Base-by-base conservation (phyloP, 2,113 vertebrate genomes). In the Ardeotis arabs region DNA sequence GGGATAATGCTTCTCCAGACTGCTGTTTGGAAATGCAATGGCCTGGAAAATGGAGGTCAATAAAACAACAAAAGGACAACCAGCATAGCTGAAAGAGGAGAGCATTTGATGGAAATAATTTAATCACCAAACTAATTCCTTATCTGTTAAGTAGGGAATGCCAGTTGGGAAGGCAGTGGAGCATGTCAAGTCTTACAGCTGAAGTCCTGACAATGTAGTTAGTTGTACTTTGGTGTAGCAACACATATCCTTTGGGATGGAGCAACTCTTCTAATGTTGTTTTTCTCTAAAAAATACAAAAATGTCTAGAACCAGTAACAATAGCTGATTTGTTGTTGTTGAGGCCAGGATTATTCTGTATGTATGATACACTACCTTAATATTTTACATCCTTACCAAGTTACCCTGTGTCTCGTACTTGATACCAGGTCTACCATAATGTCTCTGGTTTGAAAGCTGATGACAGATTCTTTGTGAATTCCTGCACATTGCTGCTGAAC, bases 11-110 rank as follows among this genome's bases (percentile, higher is more conserved):
- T 93, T 86, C 87, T 73, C 39, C 72, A 81, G 47, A 69, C n/a
- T 60, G 55, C 59, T 92, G 59, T 94, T 95, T 96, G 89, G 92
- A 92, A 95, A 87, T 63, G 84, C 94, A 91, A 69, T 70, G 77
- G 84, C 84, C 74, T 96, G 95, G 92, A 94, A 97, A 96, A 96
- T 12, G 1, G 74, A 92, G 81, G 87, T 96, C 94, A 96, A 91
- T 85, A 94, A 91, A 96, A 69, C 70, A 96, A 95, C 87, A 92
- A 84, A 93, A 87, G 74, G 70, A 93, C 77, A 89, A 87, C 66
- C 53, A 81, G 76, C 53, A 66, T 8, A 74, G 70, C 77, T 93
- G 81, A 94, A 95, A 91, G 41, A 69, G 56, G 80, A 59, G 45
- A 91, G 55, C 74, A 85, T 76, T 83, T 84, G 63, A 76, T 91